Conservation (phyloP, 2,113 vertebrate species). For the Furnarius figulus region DNA sequence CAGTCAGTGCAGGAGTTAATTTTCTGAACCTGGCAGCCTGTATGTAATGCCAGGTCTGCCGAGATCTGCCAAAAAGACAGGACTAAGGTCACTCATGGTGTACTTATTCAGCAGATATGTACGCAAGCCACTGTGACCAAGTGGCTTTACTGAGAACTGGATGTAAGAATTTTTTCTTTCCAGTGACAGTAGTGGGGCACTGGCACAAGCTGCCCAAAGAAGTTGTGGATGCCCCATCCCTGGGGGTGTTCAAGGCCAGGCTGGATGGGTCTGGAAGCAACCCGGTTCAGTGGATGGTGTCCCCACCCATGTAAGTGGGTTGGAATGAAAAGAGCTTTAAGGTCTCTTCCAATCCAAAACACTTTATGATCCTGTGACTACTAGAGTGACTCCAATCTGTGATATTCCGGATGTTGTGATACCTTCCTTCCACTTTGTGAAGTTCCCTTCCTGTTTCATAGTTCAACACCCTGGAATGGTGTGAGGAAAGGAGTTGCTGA, state of each 20-base stretch:
- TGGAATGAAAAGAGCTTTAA: background rate
- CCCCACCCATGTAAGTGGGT: background rate
- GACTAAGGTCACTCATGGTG: rapidly evolving
- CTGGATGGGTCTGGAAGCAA: background rate
- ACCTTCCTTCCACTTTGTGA: background rate
- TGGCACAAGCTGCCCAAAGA: background rate
- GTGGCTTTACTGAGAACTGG: background rate
- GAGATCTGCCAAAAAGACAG: background rate
- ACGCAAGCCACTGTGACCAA: background rate
- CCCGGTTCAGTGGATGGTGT: background rate
- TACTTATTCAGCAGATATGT: rapidly evolving
- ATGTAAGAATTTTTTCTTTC: background rate
- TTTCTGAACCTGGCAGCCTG: too few species aligned
- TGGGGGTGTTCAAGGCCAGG: rapidly evolving
- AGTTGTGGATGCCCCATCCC: background rate
- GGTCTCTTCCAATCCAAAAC: background rate
- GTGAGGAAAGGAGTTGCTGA: background rate
- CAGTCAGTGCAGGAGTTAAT: too few species aligned
- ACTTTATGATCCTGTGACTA: background rate
- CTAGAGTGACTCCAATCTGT: background rate
- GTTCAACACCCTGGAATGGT: rapidly evolving
- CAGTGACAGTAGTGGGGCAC: background rate
- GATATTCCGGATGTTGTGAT: background rate
- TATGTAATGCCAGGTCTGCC: rapidly evolving
- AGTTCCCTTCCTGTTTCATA: background rate